Evolutionary conservation across 1,140 invertebrate species (phyloP), one percentile per base, ranked within the genome.

Genomic region (Hesperophylax magnus): DNA sequence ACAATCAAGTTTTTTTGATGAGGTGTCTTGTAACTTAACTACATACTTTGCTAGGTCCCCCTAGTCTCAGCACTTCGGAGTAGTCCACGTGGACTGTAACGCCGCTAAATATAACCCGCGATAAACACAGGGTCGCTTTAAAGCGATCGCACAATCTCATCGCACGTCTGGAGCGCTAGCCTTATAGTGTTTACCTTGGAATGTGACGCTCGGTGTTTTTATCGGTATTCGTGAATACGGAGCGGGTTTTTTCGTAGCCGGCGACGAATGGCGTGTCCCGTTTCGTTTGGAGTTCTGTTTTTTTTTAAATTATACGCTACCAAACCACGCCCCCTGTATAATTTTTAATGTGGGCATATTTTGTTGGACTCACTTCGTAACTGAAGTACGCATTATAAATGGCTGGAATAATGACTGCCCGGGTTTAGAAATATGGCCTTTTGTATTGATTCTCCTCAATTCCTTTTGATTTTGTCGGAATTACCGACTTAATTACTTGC

Each of bases 61-160:
- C 34, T 9, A 20, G 67, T 71, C 39, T 71, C 67, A 24, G 67
- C 15, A 7, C 34, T 72, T 72, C 52, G 27, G 18, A 22, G 58
- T 18, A 60, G 72, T 76, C 72, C 72, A 76, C 72, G 72, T 76
- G 72, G 72, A 76, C 72, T 60, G 18, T 17, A 15, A 56, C 72
- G 56, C 27, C 54, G 54, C 72, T 76, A 76, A 76, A 76, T 76
- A 76, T 76, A 76, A 76, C 72, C 72, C 54, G 72, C 58, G 72
- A 60, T 58, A 76, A 76, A 76, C 56, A 60, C 56, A 56, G 72
- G 72, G 72, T 76, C 72, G 72, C 72, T 76, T 76, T 76, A 76
- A 76, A 58, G 72, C 71, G 54, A 76, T 76, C 53, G 54, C 72
- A 31, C 72, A 76, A 60, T 76, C 72, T 52, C 72, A 76, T 76